Percentiles rank a stretch among this genome's conserved stretches.
phyloP scores from a whole-genome alignment of 2,888 invertebrate genomes.

The Pelosia muscerda region DNA sequence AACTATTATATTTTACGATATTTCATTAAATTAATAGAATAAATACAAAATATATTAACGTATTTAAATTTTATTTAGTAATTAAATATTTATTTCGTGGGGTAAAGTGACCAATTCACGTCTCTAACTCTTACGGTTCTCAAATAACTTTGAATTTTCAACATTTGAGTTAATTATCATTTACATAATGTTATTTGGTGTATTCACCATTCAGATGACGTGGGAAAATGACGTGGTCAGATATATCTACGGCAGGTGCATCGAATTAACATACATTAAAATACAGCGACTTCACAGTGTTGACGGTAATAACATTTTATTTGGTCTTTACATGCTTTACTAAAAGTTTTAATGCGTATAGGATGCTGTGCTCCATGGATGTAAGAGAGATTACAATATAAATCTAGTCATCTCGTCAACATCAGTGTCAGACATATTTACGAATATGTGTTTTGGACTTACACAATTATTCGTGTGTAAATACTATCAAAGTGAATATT shows the following conservation, averaged over 20 bases:
- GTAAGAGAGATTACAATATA: conserved; percentile 15
- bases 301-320: conserved; percentile 41
- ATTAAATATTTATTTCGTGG: conserved; percentile 18
- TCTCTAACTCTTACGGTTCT: conserved; percentile 20
- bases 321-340: conserved; percentile 26
- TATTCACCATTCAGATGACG: conserved; percentile 49
- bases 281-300: conserved; percentile 37
- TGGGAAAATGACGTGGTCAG: conserved; percentile 57
- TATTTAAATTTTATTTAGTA: conserved; percentile 12
- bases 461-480: background rate
- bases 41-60: conserved; percentile 14
- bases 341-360: conserved; percentile 23
- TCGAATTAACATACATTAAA: conserved; percentile 65
- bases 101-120: conserved; percentile 20
- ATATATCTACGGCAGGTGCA: conserved; percentile 49
- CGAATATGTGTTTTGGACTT: conserved; percentile 4
- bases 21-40: conserved; percentile 17
- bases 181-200: conserved; percentile 58
- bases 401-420: conserved; percentile 8
- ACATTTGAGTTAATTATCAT: conserved; percentile 61
- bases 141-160: conserved; percentile 30
- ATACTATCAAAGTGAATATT: background rate
- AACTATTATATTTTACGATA: conserved; percentile 12
- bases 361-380: conserved; percentile 12
- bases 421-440: conserved; percentile 11